Percentiles rank a stretch among this genome's conserved stretches.
Evolutionary conservation across 2,113 vertebrate species (phyloP).

Genomic region (Tetrao urogallus): DNA sequence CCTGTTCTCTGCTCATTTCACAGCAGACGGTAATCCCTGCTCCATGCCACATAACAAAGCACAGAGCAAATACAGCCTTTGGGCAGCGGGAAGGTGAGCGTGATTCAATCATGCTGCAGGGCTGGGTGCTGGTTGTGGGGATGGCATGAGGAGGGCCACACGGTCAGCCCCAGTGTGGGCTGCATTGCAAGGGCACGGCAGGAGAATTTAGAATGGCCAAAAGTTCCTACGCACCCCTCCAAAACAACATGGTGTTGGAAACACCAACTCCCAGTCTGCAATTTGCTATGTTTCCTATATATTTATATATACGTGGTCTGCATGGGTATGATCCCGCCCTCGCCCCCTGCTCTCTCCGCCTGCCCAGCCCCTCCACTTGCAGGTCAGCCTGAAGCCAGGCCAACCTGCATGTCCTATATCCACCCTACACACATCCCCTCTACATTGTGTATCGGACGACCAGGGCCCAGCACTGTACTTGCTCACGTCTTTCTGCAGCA

Average conservation of each 20-base stretch:
- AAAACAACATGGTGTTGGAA: neutral
- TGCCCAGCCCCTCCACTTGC: neutral
- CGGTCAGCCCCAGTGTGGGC: neutral
- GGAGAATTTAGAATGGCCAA: neutral
- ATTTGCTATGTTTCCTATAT: neutral
- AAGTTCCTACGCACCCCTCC: neutral
- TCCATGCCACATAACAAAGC: neutral
- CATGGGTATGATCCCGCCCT: neutral
- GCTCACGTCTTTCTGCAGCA: slow-evolving; percentile 48
- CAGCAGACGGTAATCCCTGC: neutral
- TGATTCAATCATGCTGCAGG: neutral
- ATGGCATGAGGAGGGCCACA: neutral
- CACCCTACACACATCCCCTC: neutral
- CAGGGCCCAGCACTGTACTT: slow-evolving; percentile 6
- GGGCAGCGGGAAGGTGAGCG: neutral
- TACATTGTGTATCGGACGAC: neutral
- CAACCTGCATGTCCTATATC: neutral
- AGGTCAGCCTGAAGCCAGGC: slow-evolving; percentile 22
- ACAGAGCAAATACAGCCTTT: slow-evolving; percentile 34
- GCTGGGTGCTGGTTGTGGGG: slow-evolving; percentile 9
- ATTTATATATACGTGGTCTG: neutral
- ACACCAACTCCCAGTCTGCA: neutral
- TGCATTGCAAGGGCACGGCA: neutral
- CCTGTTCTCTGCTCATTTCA: neutral
- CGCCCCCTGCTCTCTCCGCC: neutral